These are phyloP conservation scores for Anthopleura xanthogrammica DNA, from an alignment of 92 coral and sea anemone species.

Conservation along the genomic window DNA sequence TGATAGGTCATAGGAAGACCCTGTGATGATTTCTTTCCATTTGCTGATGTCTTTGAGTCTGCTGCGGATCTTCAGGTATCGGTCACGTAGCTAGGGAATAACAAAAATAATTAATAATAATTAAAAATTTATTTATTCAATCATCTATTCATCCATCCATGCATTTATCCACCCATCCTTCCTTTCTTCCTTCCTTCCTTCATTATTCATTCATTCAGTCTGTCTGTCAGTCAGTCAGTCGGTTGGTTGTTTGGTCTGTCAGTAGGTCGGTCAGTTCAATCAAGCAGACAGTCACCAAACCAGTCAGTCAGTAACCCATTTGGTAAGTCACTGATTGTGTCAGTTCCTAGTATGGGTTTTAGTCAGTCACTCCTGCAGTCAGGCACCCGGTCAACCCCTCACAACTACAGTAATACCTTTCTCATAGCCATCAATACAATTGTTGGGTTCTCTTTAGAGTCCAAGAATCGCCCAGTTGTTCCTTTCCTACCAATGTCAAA, in stretches of 20 bases:
- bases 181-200: background rate
- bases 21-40: slow-evolving; percentile 77
- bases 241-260: background rate
- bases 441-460: slow-evolving; percentile 82
- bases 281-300: background rate
- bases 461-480: slow-evolving; percentile 73
- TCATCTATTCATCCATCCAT: no score
- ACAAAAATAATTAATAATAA: background rate
- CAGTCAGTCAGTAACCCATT: background rate
- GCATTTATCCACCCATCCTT: background rate
- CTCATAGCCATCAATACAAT: slow-evolving; percentile 63
- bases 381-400: background rate
- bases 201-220: background rate
- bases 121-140: no score
- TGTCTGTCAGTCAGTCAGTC: no score
- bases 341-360: background rate
- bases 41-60: slow-evolving; percentile 62
- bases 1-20: slow-evolving; percentile 62
- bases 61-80: slow-evolving; percentile 48
- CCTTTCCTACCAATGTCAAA: slow-evolving; percentile 68
- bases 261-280: background rate
- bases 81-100: slow-evolving; percentile 64
- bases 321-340: background rate
- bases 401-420: slow-evolving; percentile 51
- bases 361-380: background rate